Evolutionary conservation across 2,797 vertebrate genomes (phyloP).

Genomic region (Notoglanidium macrostoma): DNA sequence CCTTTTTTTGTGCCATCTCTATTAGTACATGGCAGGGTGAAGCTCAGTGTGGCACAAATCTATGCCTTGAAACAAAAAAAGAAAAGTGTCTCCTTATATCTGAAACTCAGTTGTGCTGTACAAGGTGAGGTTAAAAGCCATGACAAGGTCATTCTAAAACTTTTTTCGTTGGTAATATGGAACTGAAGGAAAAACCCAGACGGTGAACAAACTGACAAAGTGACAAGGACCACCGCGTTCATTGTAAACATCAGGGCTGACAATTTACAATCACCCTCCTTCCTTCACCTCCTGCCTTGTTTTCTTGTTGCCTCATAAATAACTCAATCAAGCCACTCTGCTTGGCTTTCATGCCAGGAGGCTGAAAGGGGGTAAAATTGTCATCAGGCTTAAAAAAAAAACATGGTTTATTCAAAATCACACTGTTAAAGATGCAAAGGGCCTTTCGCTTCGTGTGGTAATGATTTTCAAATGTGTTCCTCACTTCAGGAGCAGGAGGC

Average conservation of each 20-base stretch:
- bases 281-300: constrained; percentile 42
- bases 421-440: constrained; percentile 75
- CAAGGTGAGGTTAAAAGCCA: constrained; percentile 18
- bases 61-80: not conserved
- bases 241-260: constrained; percentile 32
- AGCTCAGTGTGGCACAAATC: constrained; percentile 8
- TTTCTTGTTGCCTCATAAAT: constrained; percentile 58
- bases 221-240: constrained; percentile 30
- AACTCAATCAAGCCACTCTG: constrained; percentile 60
- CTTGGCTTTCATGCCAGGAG: constrained; percentile 55
- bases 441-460: constrained; percentile 73
- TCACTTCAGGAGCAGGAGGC: constrained; percentile 76
- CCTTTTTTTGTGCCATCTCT: constrained; percentile 31
- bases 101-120: constrained; percentile 13
- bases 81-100: constrained; percentile 8
- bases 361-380: constrained; percentile 57
- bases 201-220: constrained; percentile 5
- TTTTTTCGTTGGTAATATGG: constrained; percentile 15
- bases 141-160: constrained; percentile 46
- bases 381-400: constrained; percentile 54
- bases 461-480: constrained; percentile 82
- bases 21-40: constrained; percentile 25
- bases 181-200: not conserved
- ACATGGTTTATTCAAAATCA: constrained; percentile 57
- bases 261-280: constrained; percentile 49